Base-by-base conservation (phyloP, 2,113 vertebrate species). In the Neofelis nebulosa region DNA sequence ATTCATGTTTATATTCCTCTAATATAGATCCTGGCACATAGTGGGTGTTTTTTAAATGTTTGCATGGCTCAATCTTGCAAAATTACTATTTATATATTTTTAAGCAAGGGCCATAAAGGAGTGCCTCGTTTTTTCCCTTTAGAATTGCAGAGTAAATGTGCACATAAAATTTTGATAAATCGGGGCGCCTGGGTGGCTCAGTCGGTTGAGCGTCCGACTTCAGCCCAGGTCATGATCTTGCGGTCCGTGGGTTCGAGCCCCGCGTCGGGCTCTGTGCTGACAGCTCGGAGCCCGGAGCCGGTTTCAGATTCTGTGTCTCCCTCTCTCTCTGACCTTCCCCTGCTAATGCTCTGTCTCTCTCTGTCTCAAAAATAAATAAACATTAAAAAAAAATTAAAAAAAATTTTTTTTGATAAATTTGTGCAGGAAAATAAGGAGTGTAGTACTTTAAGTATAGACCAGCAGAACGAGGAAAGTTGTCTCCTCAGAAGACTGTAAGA, bases 391-490 rank as follows among this genome's bases (percentile, higher is more conserved):
- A 45, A 45, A 45, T 1, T 7, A 7, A 6, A 41, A 41, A 41
- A 45, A 45, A 7, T 0, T 41, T 41, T 45, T 96, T 82, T 94
- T 96, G 45, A 61, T 85, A 33, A 97, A 93, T 91, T 82, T 89
- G 0, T 93, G 80, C 85, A 95, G 68, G 78, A 90, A 95, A 61
- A 83, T 57, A 86, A 86, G 80, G 36, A 41, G 61, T 89, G 38
- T 89, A 16, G 48, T 82, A 50, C 50, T 89, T 41, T 81, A 36
- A 38, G 14, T 80, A 31, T 81, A 33, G 38, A 33, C 89, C 55
- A 52, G n/a, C n/a, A 87, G 48, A 74, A 88, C 52, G 96, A 98
- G 79, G 63, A 93, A 85, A 89, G 78, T 84, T 52, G n/a, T 48
- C 74, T 29, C 41, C 15, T 48, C 80, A n/a, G 36, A 76, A 97